These are phyloP conservation scores for Xenopus tropicalis DNA, from an alignment of 2,113 vertebrate genomes.

Conservation along the genomic window UCB_Xtro_10.0 CM004443.2:189386501-189387000, in stretches of 20 bases:
- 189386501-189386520: background rate
- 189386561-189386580: background rate
- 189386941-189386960: background rate
- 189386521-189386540: conserved; percentile 9
- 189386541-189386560: background rate
- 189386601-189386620: conserved; percentile 3
- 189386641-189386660: conserved; percentile 36
- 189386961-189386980: too few species aligned
- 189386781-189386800: conserved; percentile 46
- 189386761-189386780: conserved; percentile 39
- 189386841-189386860: conserved; percentile 33
- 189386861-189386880: conserved; percentile 19
- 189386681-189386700: conserved; percentile 19
- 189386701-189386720: conserved; percentile 26
- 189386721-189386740: conserved; percentile 34
- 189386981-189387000: too few species aligned
- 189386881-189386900: conserved; percentile 32
- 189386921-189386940: background rate
- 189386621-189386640: conserved; percentile 27
- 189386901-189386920: conserved; percentile 10
- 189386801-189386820: conserved; percentile 23
- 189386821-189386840: conserved; percentile 43
- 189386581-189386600: conserved; percentile 33
- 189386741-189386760: conserved; percentile 25
- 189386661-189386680: conserved; percentile 21